Percentiles rank a stretch among this genome's conserved stretches.
Evolutionary conservation across 2,113 vertebrate genomes (phyloP).

Genomic region (Pongo pygmaeus): DNA sequence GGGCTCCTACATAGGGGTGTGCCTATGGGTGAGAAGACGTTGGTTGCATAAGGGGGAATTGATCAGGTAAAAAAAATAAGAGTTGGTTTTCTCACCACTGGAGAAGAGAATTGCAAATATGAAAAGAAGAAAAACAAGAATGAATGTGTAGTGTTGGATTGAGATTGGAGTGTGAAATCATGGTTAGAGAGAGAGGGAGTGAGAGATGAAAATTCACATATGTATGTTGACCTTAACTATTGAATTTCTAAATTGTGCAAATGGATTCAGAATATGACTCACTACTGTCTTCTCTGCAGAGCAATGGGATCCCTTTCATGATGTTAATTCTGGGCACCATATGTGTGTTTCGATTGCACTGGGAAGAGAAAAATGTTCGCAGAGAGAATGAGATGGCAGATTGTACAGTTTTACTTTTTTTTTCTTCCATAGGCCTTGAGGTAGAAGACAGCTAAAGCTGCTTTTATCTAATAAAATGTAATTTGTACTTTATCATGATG

Average conservation of each 20-base stretch:
- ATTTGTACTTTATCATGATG: rapidly evolving
- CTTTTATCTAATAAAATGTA: rapidly evolving
- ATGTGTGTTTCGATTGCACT: rapidly evolving
- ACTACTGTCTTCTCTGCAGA: rapidly evolving
- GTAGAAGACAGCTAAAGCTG: neutral
- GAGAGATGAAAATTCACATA: too few species aligned
- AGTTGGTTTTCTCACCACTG: neutral
- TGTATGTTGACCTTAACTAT: rapidly evolving
- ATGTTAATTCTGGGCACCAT: too few species aligned
- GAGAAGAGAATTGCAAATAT: neutral
- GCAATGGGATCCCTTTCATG: rapidly evolving
- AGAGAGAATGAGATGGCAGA: neutral
- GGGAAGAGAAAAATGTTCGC: neutral
- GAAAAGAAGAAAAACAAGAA: neutral
- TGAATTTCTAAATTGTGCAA: rapidly evolving
- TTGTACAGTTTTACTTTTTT: too few species aligned
- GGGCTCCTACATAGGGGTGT: neutral
- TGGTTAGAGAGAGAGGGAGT: too few species aligned
- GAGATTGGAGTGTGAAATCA: neutral
- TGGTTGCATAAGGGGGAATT: rapidly evolving
- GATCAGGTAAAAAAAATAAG: too few species aligned
- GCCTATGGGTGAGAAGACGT: too few species aligned
- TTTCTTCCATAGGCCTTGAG: neutral
- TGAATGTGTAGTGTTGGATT: rapidly evolving
- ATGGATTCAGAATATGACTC: too few species aligned